Evolutionary conservation across 2,888 invertebrate genomes (phyloP), one percentile per base, ranked within the genome.

Genomic region (Cataglyphis rosenhaueri): DNA sequence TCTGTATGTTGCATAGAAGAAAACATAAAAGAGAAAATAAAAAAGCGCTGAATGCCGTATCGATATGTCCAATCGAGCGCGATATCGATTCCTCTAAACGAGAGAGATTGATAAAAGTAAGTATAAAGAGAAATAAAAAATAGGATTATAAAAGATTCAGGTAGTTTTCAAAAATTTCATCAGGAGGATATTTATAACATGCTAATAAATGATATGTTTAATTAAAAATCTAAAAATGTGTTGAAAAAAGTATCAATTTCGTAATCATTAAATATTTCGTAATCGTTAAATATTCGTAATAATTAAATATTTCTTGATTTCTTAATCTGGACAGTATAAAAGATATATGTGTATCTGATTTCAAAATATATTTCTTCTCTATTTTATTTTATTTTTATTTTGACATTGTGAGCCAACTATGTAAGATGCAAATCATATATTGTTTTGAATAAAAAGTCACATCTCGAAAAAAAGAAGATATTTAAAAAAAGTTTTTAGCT

Each of bases 21-120:
- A 70, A 44, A 5, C 41, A 35, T 21, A 35, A 57, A 6, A 5
- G 21, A 78, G 18, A 8, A 59, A 70, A 59, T 44, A 29, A 74
- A 74, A 18, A 68, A 59, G 10, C 10, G 48, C 35, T 75, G 25
- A 65, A 35, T 18, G 8, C 18, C 52, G 15, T 55, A 76, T 75
- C 65, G 75, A 52, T 64, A 57, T 3, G n/a, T 64, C 21, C 25
- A 76, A 55, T 76, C 66, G 55, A 38, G 15, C 52, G n/a, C n/a
- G n/a, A 32, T 5, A 15, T 55, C 41, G 38, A 65, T 66, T 66
- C 12, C 25, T 21, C 4, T 61, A 35, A 38, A 55, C 15, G 10
- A n/a, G 15, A 35, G 6, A 38, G 8, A 55, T 75, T 52, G n/a
- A 65, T 65, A 44, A 3, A 44, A 44, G 41, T 44, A 44, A 44